Evolutionary conservation across 1,140 invertebrate genomes (phyloP), one percentile per base, ranked within the genome.

Genomic region (Popillia japonica): DNA sequence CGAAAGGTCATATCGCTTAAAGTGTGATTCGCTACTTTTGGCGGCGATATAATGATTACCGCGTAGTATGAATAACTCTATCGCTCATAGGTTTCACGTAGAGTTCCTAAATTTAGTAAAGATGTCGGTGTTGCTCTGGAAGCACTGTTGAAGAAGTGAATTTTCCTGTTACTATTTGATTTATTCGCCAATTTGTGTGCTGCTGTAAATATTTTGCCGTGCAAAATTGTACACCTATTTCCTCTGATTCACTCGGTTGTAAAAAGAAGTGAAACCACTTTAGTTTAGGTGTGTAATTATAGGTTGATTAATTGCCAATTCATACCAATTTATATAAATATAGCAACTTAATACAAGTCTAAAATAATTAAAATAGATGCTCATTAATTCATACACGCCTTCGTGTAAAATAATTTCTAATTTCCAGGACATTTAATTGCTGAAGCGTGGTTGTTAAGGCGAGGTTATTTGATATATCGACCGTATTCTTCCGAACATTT

Each of bases 301-400:
- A n/a, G n/a, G n/a, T n/a, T n/a, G n/a, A n/a, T n/a, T n/a, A n/a
- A n/a, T n/a, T n/a, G n/a, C n/a, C n/a, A n/a, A n/a, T n/a, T n/a
- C n/a, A n/a, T n/a, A n/a, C n/a, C n/a, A n/a, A n/a, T n/a, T n/a
- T n/a, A n/a, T n/a, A n/a, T n/a, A n/a, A n/a, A n/a, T 17, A 22
- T 23, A 27, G 20, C 17, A 68, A 27, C 61, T 27, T 68, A 27
- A 68, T 17, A 55, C 2, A 55, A 55, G 17, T 68, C 9, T 22
- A 23, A 22, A 68, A 27, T 68, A 68, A 68, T 68, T 68, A 68
- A 68, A 34, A 34, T 20, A 68, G 23, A 27, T 68, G 61, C 6
- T 68, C 20, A 34, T 68, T 68, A 68, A 68, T 68, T 68, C 22
- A 55, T 55, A 17, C n/a, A 55, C 48, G 48, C 14, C 11, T n/a